Conservation (phyloP, 2,888 invertebrate genomes). For the Tuta absoluta region DNA sequence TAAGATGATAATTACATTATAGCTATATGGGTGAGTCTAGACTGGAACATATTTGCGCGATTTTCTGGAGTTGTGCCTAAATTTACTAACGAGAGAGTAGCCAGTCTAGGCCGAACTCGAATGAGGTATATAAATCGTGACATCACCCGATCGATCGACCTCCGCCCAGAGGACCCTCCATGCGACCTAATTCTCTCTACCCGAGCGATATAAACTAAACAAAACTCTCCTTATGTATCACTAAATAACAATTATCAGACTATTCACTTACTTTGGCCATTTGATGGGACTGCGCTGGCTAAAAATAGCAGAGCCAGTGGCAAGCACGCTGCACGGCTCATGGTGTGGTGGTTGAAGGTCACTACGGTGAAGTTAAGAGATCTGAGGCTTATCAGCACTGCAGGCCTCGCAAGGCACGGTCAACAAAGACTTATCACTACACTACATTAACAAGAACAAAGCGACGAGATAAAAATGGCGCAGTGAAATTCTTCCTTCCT, state of each 20-base stretch:
- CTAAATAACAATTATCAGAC: not conserved
- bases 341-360: constrained; percentile 20
- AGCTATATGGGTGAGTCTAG: not conserved
- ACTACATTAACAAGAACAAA: constrained; percentile 17
- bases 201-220: not conserved
- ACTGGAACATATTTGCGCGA: not conserved
- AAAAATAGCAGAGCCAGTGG: constrained; percentile 55
- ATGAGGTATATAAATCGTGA: not conserved
- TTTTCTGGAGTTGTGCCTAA: not conserved
- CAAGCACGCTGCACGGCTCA: constrained; percentile 34
- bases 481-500: not conserved
- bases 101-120: constrained; percentile 7
- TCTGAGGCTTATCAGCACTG: constrained; percentile 12
- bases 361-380: not conserved
- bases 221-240: not conserved
- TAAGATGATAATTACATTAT: not conserved
- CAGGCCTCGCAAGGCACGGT: not conserved
- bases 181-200: not conserved
- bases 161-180: constrained; percentile 9
- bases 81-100: not conserved
- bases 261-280: constrained; percentile 53
- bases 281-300: constrained; percentile 48
- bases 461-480: constrained; percentile 15
- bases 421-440: constrained; percentile 12
- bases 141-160: constrained; percentile 18